phyloP scores from a whole-genome alignment of 2,888 invertebrate species.

The Cataglyphis rosenhaueri region DNA sequence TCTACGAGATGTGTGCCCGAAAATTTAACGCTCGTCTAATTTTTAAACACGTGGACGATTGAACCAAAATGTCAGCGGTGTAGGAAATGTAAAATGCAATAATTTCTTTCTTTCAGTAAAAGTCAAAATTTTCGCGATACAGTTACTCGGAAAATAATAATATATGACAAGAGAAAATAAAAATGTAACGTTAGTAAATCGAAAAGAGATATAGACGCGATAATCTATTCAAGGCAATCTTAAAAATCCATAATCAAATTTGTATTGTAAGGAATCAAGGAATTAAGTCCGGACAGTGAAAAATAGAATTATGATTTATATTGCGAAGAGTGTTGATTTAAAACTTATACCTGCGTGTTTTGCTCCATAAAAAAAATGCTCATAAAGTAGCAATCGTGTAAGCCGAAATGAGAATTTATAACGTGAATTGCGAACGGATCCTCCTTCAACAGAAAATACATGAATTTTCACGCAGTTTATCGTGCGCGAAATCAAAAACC shows the following conservation, averaged over 20 bases:
- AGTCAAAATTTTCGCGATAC: neutral
- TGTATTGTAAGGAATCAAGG: neutral
- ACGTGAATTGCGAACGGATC: neutral
- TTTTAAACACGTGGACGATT: neutral
- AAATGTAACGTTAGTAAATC: neutral
- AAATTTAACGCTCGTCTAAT: neutral
- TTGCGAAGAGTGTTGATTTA: neutral
- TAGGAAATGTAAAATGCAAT: no score
- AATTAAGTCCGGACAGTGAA: neutral
- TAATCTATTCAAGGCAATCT: neutral
- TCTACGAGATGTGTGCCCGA: neutral
- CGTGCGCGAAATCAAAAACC: conserved; percentile 34
- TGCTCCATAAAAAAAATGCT: neutral
- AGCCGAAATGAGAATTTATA: conserved; percentile 11
- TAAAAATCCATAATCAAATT: neutral
- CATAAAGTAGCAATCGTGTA: neutral
- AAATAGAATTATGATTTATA: neutral
- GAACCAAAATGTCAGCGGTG: neutral
- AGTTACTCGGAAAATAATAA: neutral
- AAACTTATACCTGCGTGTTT: neutral
- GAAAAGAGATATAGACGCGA: neutral
- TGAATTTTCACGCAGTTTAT: conserved; percentile 15
- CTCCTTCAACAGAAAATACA: conserved; percentile 4
- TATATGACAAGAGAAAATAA: neutral
- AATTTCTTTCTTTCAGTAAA: neutral